These are phyloP conservation scores for Meloidogyne hapla DNA, from an alignment of 1,140 invertebrate species.

Conservation along the genomic window DNA sequence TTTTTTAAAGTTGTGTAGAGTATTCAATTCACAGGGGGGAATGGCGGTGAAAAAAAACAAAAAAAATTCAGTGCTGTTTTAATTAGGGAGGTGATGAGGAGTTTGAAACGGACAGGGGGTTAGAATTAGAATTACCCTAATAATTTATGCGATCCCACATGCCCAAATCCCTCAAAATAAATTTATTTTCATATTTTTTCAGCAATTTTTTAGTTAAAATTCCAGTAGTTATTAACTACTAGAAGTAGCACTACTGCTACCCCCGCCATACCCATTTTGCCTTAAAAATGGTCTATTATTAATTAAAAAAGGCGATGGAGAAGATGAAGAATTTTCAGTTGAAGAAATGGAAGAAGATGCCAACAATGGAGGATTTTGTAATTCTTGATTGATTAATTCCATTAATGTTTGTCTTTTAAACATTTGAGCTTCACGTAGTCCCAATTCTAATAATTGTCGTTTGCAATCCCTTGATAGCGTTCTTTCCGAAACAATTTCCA, in stretches of 20 bases:
- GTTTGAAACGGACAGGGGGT: no score
- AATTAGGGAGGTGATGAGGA: no score
- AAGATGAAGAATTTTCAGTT: background rate
- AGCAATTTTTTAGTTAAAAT: no score
- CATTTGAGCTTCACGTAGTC: constrained; percentile 9
- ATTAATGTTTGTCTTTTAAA: constrained; percentile 16
- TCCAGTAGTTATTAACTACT: no score
- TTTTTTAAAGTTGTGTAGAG: no score
- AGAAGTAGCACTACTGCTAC: background rate
- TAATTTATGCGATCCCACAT: no score
- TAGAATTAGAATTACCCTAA: no score
- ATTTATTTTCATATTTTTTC: no score
- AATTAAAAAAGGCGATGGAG: background rate
- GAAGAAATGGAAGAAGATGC: constrained; percentile 8
- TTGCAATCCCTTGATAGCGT: background rate
- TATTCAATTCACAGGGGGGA: no score
- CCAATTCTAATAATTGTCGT: constrained; percentile 12
- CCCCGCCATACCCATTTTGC: background rate
- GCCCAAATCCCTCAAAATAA: no score
- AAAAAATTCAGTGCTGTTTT: no score
- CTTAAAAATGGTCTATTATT: background rate
- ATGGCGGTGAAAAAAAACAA: no score
- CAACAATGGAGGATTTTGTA: background rate
- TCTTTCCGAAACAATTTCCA: background rate
- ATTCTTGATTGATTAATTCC: constrained; percentile 11